phyloP scores from a whole-genome alignment of 2,113 vertebrate genomes.

The Menidia beryllina region DNA sequence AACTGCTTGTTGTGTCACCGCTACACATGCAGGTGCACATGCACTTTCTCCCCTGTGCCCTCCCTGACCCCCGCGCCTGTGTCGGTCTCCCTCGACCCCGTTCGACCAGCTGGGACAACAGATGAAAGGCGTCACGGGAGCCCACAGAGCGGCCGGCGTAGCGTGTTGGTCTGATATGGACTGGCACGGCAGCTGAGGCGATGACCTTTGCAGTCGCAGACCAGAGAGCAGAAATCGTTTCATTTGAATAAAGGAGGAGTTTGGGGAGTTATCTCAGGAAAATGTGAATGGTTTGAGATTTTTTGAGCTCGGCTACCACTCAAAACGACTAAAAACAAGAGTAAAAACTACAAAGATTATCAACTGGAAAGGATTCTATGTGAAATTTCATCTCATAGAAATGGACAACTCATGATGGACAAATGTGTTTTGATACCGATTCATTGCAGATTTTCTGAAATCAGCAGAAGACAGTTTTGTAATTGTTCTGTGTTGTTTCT shows the following conservation, averaged over 20 bases:
- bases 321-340: too few species aligned
- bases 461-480: too few species aligned
- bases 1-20: constrained; percentile 48
- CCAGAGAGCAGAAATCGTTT: not conserved
- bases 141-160: constrained; percentile 24
- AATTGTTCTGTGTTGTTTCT: too few species aligned
- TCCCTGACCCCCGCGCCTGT: not conserved
- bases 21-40: constrained; percentile 46
- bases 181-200: constrained; percentile 3
- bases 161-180: constrained; percentile 36
- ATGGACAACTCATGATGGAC: too few species aligned
- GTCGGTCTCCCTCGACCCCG: constrained; percentile 10
- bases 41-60: not conserved
- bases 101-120: constrained; percentile 58
- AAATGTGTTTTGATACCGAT: too few species aligned
- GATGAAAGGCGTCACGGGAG: constrained; percentile 65
- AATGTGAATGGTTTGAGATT: not conserved
- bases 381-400: too few species aligned
- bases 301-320: too few species aligned
- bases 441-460: too few species aligned
- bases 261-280: not conserved
- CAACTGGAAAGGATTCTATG: too few species aligned
- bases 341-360: too few species aligned
- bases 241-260: not conserved
- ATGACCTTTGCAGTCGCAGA: constrained; percentile 12